Percentiles rank a stretch among this genome's conserved stretches.
Evolutionary conservation across 1,140 invertebrate genomes (phyloP).

Genomic region (Eumaeus atala): DNA sequence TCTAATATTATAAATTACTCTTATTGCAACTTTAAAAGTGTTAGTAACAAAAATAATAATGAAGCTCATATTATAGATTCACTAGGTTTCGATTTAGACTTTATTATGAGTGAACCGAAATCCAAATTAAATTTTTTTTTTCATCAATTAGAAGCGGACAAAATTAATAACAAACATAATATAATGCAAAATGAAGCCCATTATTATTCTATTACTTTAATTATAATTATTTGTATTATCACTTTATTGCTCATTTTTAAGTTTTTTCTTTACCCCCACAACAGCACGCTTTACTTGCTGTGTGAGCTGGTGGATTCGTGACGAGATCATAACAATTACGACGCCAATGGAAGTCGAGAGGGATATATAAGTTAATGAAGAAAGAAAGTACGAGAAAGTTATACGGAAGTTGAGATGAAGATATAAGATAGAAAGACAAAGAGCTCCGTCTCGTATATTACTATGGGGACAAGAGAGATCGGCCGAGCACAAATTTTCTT

Average conservation of each 20-base stretch:
- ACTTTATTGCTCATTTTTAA: constrained; percentile 3
- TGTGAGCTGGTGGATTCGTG: no score
- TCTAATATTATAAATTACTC: constrained; percentile 15
- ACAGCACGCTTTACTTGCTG: no score
- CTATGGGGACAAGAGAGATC: no score
- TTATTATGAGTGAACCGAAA: background rate
- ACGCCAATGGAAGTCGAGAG: no score
- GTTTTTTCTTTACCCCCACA: constrained; percentile 1
- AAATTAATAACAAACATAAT: constrained; percentile 2
- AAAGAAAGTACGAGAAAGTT: no score
- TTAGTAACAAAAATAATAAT: background rate
- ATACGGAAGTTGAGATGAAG: no score
- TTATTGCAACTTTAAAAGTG: constrained; percentile 8
- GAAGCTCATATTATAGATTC: background rate
- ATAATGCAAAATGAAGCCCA: constrained; percentile 2
- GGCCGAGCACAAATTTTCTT: no score
- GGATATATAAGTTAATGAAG: no score
- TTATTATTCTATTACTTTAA: constrained; percentile 7
- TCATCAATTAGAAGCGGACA: background rate
- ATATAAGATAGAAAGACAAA: no score
- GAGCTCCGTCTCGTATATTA: no score
- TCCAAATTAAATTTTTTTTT: constrained; percentile 9
- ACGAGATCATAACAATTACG: no score
- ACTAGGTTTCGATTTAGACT: background rate
- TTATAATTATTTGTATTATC: constrained; percentile 6